A percentile compares a stretch with the other conserved stretches of the same genome.
Evolutionary conservation across 2,888 invertebrate genomes (phyloP).

Genomic region (Panopea generosa): DNA sequence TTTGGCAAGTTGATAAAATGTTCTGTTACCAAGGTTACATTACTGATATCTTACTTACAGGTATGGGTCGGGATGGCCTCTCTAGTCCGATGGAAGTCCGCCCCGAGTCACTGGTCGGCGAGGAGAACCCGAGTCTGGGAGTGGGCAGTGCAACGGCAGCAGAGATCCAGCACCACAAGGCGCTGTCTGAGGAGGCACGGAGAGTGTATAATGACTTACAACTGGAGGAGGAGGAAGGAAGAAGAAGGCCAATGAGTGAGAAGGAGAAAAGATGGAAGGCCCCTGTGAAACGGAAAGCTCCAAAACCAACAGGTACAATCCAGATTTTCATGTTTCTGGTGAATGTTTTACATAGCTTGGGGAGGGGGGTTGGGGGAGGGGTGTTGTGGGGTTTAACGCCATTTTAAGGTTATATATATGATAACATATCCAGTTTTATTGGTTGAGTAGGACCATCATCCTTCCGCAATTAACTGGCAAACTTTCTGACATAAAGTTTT

Average conservation of each 20-base stretch:
- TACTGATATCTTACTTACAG: no score
- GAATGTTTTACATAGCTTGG: no score
- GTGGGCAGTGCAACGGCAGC: constrained; percentile 62
- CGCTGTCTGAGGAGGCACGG: constrained; percentile 72
- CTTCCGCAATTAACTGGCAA: no score
- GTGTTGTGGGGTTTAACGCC: no score
- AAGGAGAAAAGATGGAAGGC: constrained; percentile 58
- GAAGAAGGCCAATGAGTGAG: neutral
- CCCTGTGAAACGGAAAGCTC: constrained; percentile 76
- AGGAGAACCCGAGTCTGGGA: constrained; percentile 46
- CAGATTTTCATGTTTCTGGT: no score
- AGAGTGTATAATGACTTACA: constrained; percentile 71
- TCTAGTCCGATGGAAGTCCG: constrained; percentile 41
- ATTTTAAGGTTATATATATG: no score
- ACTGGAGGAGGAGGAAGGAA: constrained; percentile 47
- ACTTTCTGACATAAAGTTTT: no score
- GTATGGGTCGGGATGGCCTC: constrained; percentile 10
- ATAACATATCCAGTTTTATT: no score
- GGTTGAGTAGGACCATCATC: no score
- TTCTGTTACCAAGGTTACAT: no score
- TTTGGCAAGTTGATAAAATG: no score
- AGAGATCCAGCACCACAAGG: constrained; percentile 66
- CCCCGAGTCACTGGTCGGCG: constrained; percentile 54
- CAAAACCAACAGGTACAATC: constrained; percentile 66
- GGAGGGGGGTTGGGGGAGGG: no score